Conservation (phyloP, 2,888 invertebrate species). For the Eurytoma adleriae region DNA sequence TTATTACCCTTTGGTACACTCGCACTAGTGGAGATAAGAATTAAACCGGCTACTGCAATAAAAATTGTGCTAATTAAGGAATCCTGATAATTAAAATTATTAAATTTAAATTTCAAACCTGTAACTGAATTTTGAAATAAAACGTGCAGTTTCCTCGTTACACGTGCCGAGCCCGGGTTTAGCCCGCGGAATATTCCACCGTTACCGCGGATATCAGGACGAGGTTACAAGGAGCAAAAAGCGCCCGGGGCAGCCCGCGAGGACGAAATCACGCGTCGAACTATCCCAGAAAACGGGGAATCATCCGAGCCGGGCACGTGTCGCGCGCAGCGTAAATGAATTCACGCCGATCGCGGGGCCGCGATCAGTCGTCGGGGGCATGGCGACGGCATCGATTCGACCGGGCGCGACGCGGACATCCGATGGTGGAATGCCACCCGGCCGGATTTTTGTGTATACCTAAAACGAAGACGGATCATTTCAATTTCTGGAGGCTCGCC, state of each 20-base stretch:
- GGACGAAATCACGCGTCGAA: not conserved
- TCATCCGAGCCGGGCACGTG: not conserved
- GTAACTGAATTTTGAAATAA: not conserved
- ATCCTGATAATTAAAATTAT: too few species aligned
- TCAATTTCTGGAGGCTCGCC: conserved; percentile 49
- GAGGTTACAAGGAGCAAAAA: not conserved
- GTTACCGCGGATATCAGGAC: not conserved
- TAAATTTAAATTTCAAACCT: too few species aligned
- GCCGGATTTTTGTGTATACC: conserved; percentile 55
- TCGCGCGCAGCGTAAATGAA: too few species aligned
- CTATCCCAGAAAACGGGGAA: not conserved
- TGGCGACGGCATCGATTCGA: not conserved
- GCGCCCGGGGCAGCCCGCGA: not conserved
- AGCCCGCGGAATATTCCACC: not conserved
- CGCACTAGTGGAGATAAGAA: too few species aligned
- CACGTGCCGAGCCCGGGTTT: not conserved
- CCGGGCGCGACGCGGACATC: not conserved
- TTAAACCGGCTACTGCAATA: too few species aligned
- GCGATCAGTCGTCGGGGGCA: not conserved
- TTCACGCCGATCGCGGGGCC: not conserved
- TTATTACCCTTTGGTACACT: too few species aligned
- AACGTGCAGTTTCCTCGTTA: not conserved
- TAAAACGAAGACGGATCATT: not conserved
- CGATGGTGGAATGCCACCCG: conserved; percentile 58
- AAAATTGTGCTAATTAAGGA: too few species aligned